Evolutionary conservation across 2,888 invertebrate species (phyloP).

Genomic region (Glomeris marginata): DNA sequence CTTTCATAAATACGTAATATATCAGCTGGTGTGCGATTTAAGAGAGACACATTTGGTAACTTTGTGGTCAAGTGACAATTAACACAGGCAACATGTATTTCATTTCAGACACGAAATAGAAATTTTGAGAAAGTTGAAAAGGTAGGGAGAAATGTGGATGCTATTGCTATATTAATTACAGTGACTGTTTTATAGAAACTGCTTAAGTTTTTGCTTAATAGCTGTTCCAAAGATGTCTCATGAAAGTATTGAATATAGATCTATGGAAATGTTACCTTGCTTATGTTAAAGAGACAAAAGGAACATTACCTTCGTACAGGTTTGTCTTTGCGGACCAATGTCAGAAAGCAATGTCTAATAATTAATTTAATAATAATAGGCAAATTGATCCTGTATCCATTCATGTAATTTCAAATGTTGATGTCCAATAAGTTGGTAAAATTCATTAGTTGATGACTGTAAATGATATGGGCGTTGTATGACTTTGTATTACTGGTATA

Average conservation of each 20-base stretch:
- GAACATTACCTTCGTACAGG: conserved; percentile 83
- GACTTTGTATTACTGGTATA: no score
- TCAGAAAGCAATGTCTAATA: neutral
- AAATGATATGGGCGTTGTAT: no score
- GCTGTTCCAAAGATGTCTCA: conserved; percentile 94
- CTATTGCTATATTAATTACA: neutral
- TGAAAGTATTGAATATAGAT: conserved; percentile 97
- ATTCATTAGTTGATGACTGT: no score
- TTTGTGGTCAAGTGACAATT: no score
- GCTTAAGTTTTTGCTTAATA: conserved; percentile 35
- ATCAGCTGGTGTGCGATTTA: no score
- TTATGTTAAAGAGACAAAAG: conserved; percentile 96
- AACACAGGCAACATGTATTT: no score
- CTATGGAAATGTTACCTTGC: conserved; percentile 95
- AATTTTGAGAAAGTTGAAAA: conserved; percentile 98
- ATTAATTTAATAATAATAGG: no score
- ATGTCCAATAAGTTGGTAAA: no score
- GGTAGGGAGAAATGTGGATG: conserved; percentile 42
- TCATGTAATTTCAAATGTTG: no score
- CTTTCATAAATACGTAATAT: no score
- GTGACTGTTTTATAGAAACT: neutral
- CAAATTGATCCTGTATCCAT: no score
- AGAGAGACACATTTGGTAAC: no score
- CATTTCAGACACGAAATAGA: conserved; percentile 83
- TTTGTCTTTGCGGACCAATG: conserved; percentile 34